Evolutionary conservation across 2,113 vertebrate genomes (phyloP).

Genomic region (Solea solea): DNA sequence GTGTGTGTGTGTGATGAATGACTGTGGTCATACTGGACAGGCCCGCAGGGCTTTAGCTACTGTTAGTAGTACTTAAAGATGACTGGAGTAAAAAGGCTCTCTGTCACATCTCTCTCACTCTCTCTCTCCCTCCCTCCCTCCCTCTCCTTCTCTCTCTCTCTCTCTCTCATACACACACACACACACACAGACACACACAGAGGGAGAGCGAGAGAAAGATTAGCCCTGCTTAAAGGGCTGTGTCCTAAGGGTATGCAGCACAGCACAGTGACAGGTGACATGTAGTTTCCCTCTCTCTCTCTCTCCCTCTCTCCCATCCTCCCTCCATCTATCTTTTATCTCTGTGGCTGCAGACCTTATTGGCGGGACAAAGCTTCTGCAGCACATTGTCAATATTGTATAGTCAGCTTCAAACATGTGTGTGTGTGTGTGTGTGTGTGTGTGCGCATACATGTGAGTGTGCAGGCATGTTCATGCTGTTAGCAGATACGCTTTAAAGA

Average conservation of each 20-base stretch:
- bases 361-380: constrained; percentile 14
- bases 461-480: constrained; percentile 29
- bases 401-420: neutral
- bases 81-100: constrained; percentile 70
- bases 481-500: constrained; percentile 34
- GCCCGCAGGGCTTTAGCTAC: constrained; percentile 70
- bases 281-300: constrained; percentile 34
- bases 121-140: neutral
- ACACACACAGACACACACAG: constrained; percentile 11
- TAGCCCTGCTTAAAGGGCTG: constrained; percentile 58
- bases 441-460: constrained; percentile 1
- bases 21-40: constrained; percentile 63
- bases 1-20: constrained; percentile 65
- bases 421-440: constrained; percentile 16
- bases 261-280: constrained; percentile 63
- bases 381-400: constrained; percentile 12
- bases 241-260: constrained; percentile 55
- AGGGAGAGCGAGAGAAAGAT: constrained; percentile 1
- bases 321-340: constrained; percentile 34
- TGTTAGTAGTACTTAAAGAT: constrained; percentile 79
- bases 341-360: constrained; percentile 34
- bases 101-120: constrained; percentile 59
- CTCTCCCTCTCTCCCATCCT: constrained; percentile 28
- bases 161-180: constrained; percentile 4
- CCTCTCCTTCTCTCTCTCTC: neutral